Conservation (phyloP, 2,888 invertebrate species). For the Oscheius onirici region DNA sequence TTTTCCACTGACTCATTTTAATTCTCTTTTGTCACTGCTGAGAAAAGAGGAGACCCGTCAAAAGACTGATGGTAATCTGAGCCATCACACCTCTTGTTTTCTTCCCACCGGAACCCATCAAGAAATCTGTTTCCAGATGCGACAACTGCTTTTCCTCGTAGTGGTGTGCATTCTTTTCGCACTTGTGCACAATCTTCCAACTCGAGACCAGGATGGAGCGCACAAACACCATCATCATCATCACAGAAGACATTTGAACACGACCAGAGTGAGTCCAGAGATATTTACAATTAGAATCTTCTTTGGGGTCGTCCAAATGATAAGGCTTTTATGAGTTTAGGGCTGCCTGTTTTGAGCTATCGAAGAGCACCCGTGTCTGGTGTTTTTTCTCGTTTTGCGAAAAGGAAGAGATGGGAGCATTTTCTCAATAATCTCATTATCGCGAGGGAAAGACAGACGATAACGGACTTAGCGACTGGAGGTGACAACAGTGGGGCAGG, state of each 20-base stretch:
- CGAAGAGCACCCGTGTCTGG: neutral
- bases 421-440: too few relatives aligned
- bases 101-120: neutral
- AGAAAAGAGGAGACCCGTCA: neutral
- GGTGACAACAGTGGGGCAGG: too few relatives aligned
- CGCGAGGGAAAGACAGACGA: too few relatives aligned
- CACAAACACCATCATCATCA: conserved; percentile 2
- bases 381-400: neutral
- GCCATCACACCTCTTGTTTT: neutral
- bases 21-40: neutral
- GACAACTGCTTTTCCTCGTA: conserved; percentile 18
- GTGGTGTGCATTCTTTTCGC: conserved; percentile 10
- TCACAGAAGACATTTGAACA: neutral
- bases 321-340: conserved; percentile 27
- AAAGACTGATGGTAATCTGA: neutral
- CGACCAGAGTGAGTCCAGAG: conserved; percentile 19
- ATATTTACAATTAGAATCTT: neutral
- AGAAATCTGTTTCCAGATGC: conserved; percentile 1
- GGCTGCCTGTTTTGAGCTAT: conserved; percentile 13
- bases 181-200: conserved; percentile 8
- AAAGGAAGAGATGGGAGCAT: neutral
- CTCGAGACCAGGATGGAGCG: neutral
- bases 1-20: neutral
- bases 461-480: too few relatives aligned
- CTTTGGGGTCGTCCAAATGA: neutral